Evolutionary conservation across 30 jellyfish, hydroid and myxozoan species (phyloP), one percentile per base, ranked within the genome.

Genomic region (Chrysaora quinquecirrha): DNA sequence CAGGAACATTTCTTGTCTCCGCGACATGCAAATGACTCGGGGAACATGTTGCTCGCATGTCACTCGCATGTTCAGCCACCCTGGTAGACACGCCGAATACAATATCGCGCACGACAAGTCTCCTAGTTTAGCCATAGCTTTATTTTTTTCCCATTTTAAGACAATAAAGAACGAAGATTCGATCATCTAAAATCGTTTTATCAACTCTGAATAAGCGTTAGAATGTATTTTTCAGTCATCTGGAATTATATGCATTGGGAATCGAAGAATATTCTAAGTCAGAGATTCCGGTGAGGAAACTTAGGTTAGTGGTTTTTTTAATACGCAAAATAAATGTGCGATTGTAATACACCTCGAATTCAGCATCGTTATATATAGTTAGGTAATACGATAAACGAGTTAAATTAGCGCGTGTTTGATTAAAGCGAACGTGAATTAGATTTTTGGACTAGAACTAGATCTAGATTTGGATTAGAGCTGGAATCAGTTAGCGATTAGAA

Each of bases 211-310:
- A n/a, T n/a, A n/a, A n/a, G n/a, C n/a, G n/a, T n/a, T n/a, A n/a
- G n/a, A n/a, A n/a, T n/a, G n/a, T n/a, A n/a, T n/a, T 43, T 48
- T 69, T 24, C 73, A 84, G 95, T 16, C 95, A 84, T 19, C 29
- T 84, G 32, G 83, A 64, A 0, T 74, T 84, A 0, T 84, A 84
- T 62, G 46, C 64, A 4, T 65, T 32, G 64, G 95, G 87, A 50
- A 72, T 84, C 7, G 68, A 46, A 30, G 64, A 46, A 4, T 63
- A 72, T 32, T 11, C 58, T 1, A 31, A 7, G 12, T 43, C 14
- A n/a, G 64, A 64, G 10, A 38, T 79, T 2, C 50, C 71, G 23
- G 90, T 64, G 7, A 74, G 90, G 9, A 38, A 30, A 79, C 6
- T 62, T 6, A 64, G 90, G 90, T 79, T 19, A 24, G 65, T 35